These are phyloP conservation scores for Melanotaenia parkinsoni DNA, from an alignment of 2,797 vertebrate species.

Conservation along the genomic window DNA sequence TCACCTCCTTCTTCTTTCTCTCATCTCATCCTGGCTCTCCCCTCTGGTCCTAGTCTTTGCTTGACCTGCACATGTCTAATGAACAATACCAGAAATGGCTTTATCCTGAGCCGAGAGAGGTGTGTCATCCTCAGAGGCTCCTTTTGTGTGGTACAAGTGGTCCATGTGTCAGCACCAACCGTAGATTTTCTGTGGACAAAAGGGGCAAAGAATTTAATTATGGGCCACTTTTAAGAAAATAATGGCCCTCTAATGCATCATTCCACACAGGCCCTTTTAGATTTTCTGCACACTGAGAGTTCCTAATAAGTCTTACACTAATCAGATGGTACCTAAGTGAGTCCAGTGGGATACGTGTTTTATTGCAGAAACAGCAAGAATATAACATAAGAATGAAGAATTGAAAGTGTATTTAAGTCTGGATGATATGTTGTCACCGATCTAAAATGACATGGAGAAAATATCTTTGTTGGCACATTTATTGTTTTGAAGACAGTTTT, in stretches of 20 bases:
- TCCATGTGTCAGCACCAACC: conserved; percentile 46
- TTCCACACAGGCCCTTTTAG: conserved; percentile 32
- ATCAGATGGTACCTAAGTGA: conserved; percentile 35
- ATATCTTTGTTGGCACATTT: not conserved
- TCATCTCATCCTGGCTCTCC: conserved; percentile 16
- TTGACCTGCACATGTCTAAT: conserved; percentile 50
- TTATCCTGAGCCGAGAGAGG: conserved; percentile 28
- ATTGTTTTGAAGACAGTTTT: not conserved
- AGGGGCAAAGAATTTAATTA: conserved; percentile 48
- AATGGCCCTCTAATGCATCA: conserved; percentile 44
- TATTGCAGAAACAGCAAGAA: conserved; percentile 19
- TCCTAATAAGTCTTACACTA: conserved; percentile 14
- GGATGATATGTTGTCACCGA: not conserved
- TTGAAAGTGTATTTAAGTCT: not conserved
- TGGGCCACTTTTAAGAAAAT: conserved; percentile 41
- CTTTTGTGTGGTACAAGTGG: conserved; percentile 48
- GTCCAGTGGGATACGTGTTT: conserved; percentile 5
- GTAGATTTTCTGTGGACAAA: conserved; percentile 41
- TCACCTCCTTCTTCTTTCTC: conserved; percentile 23
- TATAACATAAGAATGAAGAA: not conserved
- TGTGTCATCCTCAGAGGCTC: conserved; percentile 35
- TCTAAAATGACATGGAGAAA: not conserved
- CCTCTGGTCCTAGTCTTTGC: conserved; percentile 27
- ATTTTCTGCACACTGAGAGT: conserved; percentile 21
- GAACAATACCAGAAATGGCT: conserved; percentile 37